A percentile compares a stretch with the other conserved stretches of the same genome.
These are phyloP conservation scores for Otolemur crassicaudatus DNA, from an alignment of 2,797 vertebrate genomes.

Conservation along the genomic window DNA sequence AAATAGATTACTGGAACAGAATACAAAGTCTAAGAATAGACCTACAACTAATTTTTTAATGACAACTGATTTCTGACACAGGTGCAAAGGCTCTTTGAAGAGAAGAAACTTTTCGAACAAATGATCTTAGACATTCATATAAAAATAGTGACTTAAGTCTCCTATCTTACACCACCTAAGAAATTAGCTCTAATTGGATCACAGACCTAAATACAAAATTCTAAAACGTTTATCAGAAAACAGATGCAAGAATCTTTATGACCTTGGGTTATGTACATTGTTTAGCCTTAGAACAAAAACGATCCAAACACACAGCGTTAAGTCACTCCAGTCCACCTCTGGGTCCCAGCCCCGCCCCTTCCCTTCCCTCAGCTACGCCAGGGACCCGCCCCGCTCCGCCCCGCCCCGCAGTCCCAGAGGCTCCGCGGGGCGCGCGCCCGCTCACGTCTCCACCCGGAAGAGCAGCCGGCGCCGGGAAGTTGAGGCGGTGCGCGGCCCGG, in stretches of 20 bases:
- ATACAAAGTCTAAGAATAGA: not conserved
- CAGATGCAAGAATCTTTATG: not conserved
- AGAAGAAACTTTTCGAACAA: conserved; percentile 19
- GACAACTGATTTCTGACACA: not conserved
- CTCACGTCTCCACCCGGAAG: conserved; percentile 58
- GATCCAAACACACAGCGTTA: rapidly evolving
- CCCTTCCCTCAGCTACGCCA: not conserved
- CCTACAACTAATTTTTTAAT: not conserved
- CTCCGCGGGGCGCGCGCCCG: not conserved
- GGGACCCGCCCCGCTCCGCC: not conserved
- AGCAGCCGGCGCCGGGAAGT: not conserved
- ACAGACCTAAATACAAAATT: not conserved
- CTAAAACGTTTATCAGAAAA: not conserved
- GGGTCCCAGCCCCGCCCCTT: not conserved
- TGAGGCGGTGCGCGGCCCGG: not conserved
- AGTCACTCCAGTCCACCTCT: not conserved
- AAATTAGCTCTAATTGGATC: not conserved
- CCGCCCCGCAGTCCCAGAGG: not conserved
- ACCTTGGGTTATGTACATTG: not conserved
- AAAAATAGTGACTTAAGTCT: not conserved
- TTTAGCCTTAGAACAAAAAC: not conserved
- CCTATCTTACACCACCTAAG: not conserved
- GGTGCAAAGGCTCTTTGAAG: not conserved
- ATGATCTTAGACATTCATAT: not conserved
- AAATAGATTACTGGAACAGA: not conserved